Percentiles rank a stretch among this genome's conserved stretches.
Conservation (phyloP, 37 sponge, comb jelly and placozoan genomes). For the Hexactinellida sp. region DNA sequence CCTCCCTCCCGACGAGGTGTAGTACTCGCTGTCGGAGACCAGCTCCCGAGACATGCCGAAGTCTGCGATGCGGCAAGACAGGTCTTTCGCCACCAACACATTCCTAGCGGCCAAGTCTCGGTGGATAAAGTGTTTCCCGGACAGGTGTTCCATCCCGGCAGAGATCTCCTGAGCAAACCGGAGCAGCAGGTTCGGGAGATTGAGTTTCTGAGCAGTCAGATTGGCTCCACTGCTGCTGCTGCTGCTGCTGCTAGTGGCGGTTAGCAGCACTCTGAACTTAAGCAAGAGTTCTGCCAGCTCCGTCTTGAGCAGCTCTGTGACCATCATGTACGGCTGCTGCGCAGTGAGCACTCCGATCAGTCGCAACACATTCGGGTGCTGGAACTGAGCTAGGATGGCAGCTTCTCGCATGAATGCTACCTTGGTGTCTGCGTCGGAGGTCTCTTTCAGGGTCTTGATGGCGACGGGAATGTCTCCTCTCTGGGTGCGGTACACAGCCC, state of each 20-base stretch:
- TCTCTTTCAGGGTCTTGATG: slow-evolving; percentile 6
- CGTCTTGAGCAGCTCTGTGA: slow-evolving; percentile 6
- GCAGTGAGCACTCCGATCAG: slow-evolving; percentile 5
- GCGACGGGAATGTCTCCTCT: slow-evolving; percentile 8
- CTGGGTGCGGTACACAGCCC: background rate
- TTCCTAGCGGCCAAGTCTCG: background rate
- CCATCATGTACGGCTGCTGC: slow-evolving; percentile 11
- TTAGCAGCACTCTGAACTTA: background rate
- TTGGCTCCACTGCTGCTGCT: background rate
- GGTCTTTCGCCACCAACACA: background rate
- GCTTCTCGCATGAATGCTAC: slow-evolving; percentile 19
- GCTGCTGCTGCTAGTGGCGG: too few relatives aligned
- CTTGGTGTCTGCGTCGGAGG: background rate
- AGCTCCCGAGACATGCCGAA: slow-evolving; percentile 11
- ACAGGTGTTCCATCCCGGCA: background rate
- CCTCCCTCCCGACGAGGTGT: background rate
- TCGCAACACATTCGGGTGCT: background rate
- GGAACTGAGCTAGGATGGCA: slow-evolving; percentile 19
- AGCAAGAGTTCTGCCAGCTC: background rate
- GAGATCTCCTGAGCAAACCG: background rate
- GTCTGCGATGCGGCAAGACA: background rate
- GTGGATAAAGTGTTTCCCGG: background rate
- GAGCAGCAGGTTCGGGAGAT: background rate
- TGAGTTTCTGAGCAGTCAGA: background rate
- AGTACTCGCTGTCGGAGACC: background rate